Conservation (phyloP, 2,113 vertebrate species). For the Irena cyanogastra region DNA sequence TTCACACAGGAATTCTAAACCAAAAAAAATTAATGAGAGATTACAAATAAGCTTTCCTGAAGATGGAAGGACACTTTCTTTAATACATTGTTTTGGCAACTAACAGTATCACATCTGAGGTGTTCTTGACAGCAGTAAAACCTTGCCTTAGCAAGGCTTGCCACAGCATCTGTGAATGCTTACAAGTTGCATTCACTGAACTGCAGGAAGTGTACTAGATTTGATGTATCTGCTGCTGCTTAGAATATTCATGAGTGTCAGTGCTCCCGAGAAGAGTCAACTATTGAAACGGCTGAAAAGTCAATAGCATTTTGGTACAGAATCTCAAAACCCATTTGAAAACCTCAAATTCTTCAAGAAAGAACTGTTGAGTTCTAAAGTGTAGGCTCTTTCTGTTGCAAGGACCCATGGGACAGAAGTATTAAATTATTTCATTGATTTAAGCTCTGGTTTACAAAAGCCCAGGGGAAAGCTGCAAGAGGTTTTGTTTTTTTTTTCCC, state of each 20-base stretch:
- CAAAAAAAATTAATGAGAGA: neutral
- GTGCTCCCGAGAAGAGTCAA: neutral
- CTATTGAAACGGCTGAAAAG: neutral
- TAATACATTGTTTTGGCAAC: constrained; percentile 12
- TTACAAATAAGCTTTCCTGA: neutral
- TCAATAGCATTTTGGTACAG: neutral
- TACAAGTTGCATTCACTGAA: constrained; percentile 2
- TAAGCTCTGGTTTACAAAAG: neutral
- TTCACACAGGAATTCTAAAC: neutral
- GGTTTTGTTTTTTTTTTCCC: neutral
- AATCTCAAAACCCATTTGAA: neutral
- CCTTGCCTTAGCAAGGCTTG: neutral
- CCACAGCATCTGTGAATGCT: constrained; percentile 15
- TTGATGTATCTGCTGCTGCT: neutral
- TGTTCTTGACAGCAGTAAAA: neutral
- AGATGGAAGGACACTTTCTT: neutral
- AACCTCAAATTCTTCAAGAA: too few relatives aligned
- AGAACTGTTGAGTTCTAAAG: too few relatives aligned
- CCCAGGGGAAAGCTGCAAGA: neutral
- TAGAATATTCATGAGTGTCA: constrained; percentile 28
- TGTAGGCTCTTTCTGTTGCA: neutral
- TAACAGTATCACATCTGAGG: neutral
- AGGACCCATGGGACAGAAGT: neutral
- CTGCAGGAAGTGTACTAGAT: neutral
- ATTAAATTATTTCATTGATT: neutral